Percentiles rank a stretch among this genome's conserved stretches.
phyloP scores from a whole-genome alignment of 2,113 vertebrate species.

The Clarias gariepinus region DNA sequence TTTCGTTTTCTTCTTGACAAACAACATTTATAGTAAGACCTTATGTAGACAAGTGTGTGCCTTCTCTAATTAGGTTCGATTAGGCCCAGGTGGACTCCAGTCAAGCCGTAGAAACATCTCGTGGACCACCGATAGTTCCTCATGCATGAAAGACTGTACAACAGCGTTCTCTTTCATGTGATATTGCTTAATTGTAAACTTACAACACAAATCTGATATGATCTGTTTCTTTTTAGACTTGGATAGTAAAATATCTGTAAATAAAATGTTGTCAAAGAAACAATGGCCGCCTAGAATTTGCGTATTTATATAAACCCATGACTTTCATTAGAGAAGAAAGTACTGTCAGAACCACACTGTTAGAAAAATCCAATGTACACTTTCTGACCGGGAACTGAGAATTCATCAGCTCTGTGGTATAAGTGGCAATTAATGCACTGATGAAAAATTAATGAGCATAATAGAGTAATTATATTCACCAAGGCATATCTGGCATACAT shows the following conservation, averaged over 20 bases:
- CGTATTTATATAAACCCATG: background rate
- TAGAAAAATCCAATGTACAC: background rate
- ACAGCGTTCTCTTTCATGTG: too few species aligned
- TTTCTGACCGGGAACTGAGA: background rate
- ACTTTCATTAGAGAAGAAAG: background rate
- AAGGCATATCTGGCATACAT: background rate
- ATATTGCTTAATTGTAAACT: background rate
- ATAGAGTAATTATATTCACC: background rate
- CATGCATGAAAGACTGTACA: too few species aligned
- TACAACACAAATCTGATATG: background rate
- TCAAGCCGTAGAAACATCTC: too few species aligned
- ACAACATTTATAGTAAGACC: too few species aligned
- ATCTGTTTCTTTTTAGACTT: background rate
- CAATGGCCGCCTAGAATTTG: too few species aligned
- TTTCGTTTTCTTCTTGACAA: too few species aligned
- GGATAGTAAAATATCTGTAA: background rate
- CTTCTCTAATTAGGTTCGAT: too few species aligned
- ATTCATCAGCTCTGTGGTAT: background rate
- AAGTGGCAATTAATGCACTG: background rate
- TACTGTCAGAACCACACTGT: background rate
- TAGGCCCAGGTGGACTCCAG: too few species aligned
- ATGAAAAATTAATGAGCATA: background rate
- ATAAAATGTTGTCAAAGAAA: background rate
- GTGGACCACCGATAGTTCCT: too few species aligned
- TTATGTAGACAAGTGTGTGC: too few species aligned